Conservation (phyloP, 2,113 vertebrate species). For the Passer montanus region DNA sequence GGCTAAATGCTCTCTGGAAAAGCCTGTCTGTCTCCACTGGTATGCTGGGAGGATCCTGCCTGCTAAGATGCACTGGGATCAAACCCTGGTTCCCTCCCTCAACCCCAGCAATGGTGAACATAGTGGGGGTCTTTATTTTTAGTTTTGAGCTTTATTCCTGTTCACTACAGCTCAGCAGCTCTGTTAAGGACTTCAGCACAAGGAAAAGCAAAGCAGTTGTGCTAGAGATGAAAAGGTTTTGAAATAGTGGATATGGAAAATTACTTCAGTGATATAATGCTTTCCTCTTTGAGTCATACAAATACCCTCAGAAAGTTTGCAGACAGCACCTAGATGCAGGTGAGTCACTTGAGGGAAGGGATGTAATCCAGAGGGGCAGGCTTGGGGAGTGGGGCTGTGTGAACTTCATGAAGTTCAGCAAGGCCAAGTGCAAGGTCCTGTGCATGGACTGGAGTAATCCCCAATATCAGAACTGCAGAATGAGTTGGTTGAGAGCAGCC, state of each 20-base stretch:
- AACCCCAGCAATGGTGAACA: background rate
- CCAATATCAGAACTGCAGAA: background rate
- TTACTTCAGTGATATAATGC: background rate
- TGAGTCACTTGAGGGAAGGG: background rate
- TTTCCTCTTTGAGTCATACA: background rate
- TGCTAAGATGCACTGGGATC: background rate
- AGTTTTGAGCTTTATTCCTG: background rate
- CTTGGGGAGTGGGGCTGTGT: background rate
- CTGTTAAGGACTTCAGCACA: background rate
- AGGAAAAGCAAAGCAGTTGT: background rate
- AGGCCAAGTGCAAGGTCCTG: background rate
- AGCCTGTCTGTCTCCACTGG: background rate
- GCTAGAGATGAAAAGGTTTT: background rate
- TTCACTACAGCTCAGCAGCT: background rate
- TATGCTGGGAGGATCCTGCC: background rate
- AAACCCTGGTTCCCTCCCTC: background rate
- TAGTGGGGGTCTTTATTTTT: background rate
- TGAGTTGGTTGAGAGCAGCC: background rate
- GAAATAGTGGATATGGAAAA: background rate
- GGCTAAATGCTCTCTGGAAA: background rate
- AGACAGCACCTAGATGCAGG: background rate
- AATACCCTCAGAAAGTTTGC: background rate
- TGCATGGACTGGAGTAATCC: background rate
- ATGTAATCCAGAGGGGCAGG: background rate
- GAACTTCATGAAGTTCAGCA: background rate